Evolutionary conservation across 2,888 invertebrate genomes (phyloP).

Genomic region (Ditula angustiorana): DNA sequence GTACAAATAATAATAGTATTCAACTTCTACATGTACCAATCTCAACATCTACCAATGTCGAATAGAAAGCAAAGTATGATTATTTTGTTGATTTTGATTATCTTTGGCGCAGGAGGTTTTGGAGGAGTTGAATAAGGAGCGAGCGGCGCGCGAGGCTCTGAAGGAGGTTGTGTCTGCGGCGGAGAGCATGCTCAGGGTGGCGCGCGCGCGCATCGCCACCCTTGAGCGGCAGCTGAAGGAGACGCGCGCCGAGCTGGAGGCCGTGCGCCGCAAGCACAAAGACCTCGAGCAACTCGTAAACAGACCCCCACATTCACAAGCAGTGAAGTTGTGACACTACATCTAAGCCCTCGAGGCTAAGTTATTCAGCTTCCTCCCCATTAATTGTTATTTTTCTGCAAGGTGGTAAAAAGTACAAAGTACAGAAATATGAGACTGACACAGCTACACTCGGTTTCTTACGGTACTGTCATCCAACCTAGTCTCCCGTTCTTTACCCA

Average conservation of each 20-base stretch:
- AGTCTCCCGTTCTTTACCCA: too few relatives aligned
- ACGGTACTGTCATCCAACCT: too few relatives aligned
- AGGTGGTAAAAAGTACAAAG: too few relatives aligned
- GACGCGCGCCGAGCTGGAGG: conserved; percentile 63
- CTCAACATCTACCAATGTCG: background rate
- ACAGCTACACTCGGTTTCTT: too few relatives aligned
- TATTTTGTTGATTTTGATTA: background rate
- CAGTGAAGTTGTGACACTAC: conserved; percentile 64
- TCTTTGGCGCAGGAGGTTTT: conserved; percentile 51
- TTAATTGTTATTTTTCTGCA: too few relatives aligned
- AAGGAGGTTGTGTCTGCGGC: conserved; percentile 72
- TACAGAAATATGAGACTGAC: too few relatives aligned
- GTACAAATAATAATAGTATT: too few relatives aligned
- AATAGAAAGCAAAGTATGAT: background rate
- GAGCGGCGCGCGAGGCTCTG: conserved; percentile 66
- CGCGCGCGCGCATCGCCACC: conserved; percentile 68
- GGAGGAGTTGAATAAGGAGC: conserved; percentile 71
- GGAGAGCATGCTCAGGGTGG: conserved; percentile 75
- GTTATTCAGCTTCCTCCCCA: conserved; percentile 15
- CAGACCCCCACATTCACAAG: conserved; percentile 56
- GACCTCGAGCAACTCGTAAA: conserved; percentile 79
- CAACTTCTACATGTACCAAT: too few relatives aligned
- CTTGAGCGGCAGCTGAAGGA: conserved; percentile 75
- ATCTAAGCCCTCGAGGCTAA: conserved; percentile 47
- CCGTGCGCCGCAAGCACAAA: conserved; percentile 67